A percentile compares a stretch with the other conserved stretches of the same genome.
phyloP scores from a whole-genome alignment of 2,113 vertebrate species.

The Corythaixoides concolor region DNA sequence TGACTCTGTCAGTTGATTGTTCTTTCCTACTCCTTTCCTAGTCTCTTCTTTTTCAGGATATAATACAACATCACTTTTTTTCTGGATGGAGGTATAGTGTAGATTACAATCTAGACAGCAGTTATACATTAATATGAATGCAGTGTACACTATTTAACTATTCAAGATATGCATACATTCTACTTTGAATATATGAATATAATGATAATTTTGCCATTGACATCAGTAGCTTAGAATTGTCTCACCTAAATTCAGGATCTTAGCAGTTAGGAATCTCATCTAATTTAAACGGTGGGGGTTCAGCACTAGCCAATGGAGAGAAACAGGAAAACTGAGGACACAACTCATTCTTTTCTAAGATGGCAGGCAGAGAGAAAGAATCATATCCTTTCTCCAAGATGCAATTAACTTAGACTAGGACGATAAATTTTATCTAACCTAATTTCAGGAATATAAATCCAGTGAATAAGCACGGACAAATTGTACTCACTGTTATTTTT shows the following conservation, averaged over 20 bases:
- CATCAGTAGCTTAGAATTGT: not conserved
- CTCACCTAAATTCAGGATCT: not conserved
- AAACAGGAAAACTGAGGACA: not conserved
- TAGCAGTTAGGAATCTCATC: not conserved
- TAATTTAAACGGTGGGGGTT: not conserved
- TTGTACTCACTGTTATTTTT: not conserved
- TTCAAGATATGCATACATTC: not conserved
- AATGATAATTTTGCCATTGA: not conserved
- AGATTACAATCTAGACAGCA: not conserved
- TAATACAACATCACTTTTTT: not conserved
- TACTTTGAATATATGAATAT: not conserved
- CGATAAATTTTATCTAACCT: not conserved
- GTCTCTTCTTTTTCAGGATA: not conserved
- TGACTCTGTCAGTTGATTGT: not conserved
- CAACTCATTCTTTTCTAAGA: not conserved
- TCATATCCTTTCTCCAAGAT: not conserved
- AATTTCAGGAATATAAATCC: constrained; percentile 1
- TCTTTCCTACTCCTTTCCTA: not conserved
- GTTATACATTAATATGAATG: not conserved
- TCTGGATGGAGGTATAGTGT: not conserved
- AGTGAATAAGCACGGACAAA: not conserved
- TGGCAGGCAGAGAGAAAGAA: not conserved
- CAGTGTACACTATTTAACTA: not conserved
- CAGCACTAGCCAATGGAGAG: not conserved
- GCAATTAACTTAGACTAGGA: not conserved